Percentiles rank a stretch among this genome's conserved stretches.
Evolutionary conservation across 2,888 invertebrate genomes (phyloP).

Genomic region (Ypsolopha scabrella): DNA sequence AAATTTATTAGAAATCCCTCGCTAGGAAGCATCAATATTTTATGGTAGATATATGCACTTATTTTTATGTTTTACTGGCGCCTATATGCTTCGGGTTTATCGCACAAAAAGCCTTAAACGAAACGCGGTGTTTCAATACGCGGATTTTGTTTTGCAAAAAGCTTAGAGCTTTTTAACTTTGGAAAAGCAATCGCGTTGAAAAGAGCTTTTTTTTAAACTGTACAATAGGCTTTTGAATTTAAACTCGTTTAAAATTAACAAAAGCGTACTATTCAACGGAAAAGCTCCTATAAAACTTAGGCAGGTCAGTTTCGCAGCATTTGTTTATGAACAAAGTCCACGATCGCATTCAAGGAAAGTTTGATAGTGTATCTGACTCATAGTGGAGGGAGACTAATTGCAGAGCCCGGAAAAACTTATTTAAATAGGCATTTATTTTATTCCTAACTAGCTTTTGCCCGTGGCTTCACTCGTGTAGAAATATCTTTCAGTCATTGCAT

Average conservation of each 20-base stretch:
- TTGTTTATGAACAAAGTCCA: slow-evolving; percentile 54
- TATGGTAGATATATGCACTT: no score
- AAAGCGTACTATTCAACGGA: slow-evolving; percentile 34
- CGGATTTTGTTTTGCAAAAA: no score
- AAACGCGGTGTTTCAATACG: no score
- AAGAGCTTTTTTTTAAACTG: neutral
- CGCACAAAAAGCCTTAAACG: no score
- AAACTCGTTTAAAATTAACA: slow-evolving; percentile 50
- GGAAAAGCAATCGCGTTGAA: no score
- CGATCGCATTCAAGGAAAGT: slow-evolving; percentile 20
- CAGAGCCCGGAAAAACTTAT: slow-evolving; percentile 4
- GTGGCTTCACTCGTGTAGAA: neutral
- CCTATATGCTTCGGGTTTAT: no score
- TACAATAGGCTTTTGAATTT: slow-evolving; percentile 14
- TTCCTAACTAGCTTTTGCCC: slow-evolving; percentile 9
- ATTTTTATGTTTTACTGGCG: no score
- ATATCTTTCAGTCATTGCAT: no score
- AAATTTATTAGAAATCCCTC: no score
- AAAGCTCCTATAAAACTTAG: slow-evolving; percentile 48
- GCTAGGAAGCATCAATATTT: no score
- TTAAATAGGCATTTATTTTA: slow-evolving; percentile 25
- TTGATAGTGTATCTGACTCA: slow-evolving; percentile 5
- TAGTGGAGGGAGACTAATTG: neutral
- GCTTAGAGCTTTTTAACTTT: no score
- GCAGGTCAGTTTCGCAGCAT: slow-evolving; percentile 39